A percentile compares a stretch with the other conserved stretches of the same genome.
phyloP scores from a whole-genome alignment of 1,140 invertebrate genomes.

The Semibalanus balanoides region DNA sequence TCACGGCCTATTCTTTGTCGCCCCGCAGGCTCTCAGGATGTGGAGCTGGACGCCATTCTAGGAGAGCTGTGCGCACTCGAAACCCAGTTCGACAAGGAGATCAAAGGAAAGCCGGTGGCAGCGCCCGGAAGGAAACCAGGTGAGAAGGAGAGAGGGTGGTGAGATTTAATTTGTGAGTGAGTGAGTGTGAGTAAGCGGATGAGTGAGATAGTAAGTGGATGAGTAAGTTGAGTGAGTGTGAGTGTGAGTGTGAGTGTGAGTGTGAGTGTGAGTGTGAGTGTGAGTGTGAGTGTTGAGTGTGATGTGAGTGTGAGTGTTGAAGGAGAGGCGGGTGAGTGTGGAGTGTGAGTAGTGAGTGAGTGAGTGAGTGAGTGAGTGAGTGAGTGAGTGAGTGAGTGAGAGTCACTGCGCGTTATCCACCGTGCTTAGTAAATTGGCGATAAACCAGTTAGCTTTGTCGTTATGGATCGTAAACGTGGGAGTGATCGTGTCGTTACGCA shows the following conservation, averaged over 20 bases:
- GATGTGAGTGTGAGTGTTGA: not conserved
- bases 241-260: not conserved
- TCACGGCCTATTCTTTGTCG: too few relatives aligned
- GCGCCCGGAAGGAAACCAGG: conserved; percentile 18
- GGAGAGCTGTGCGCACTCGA: conserved; percentile 84
- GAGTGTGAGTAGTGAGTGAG: not conserved
- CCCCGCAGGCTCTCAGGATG: conserved; percentile 72
- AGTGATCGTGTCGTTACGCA: too few relatives aligned
- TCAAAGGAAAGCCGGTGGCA: conserved; percentile 17
- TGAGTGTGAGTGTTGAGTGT: not conserved
- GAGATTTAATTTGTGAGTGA: too few relatives aligned
- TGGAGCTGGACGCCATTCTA: conserved; percentile 87
- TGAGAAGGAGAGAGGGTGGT: conserved; percentile 8
- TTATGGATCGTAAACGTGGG: too few relatives aligned
- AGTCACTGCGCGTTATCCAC: too few relatives aligned
- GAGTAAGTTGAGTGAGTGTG: not conserved
- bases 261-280: not conserved
- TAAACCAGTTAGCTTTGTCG: too few relatives aligned
- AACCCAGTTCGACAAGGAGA: conserved; percentile 50
- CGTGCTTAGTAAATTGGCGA: too few relatives aligned
- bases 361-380: not conserved
- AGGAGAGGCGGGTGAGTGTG: not conserved
- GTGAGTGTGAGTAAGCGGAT: too few relatives aligned
- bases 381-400: not conserved
- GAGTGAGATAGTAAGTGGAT: too few relatives aligned